Evolutionary conservation across 2,797 vertebrate genomes (phyloP), one percentile per base, ranked within the genome.

Genomic region (Aldrovandia affinis): DNA sequence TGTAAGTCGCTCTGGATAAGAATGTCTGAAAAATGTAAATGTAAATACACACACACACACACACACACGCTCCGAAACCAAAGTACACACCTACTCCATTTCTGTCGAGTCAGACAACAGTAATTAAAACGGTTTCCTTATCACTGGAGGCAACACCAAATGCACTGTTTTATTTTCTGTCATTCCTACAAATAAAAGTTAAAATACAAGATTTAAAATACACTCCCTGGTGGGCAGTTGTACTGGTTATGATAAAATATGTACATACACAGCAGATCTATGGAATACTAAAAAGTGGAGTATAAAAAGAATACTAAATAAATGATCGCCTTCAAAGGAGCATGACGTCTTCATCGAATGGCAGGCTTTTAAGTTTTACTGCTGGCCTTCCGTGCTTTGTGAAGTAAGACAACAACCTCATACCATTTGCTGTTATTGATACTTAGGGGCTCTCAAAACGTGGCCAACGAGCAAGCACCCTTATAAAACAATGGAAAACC

Each of bases 51-150:
- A 82, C 50, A 63, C 30, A 59, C 50, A 22, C 55, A 47, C 78
- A 81, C 55, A 78, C 30, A 68, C 52, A 44, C 68, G 63, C 47
- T 77, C 28, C 63, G 28, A 57, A 22, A 28, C 28, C 2, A 65
- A 54, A 3, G 10, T 14, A 30, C 52, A 82, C 42, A 78, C 47
- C 36, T 3, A 47, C 28, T 63, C 39, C 47, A 61, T 15, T 70
- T 28, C 73, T 20, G 61, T 80, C 77, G 14, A 86, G 85, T 68
- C 85, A 86, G 80, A 78, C 83, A 65, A 52, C 73, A 57, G 85
- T 86, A 81, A 86, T 86, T 86, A 86, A 84, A 81, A 54, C 47
- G 39, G 59, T 39, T 57, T 84, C 65, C 82, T 81, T 68, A 73
- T 73, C 36, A 70, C 79, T 68, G 22, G 42, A 54, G 73, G 85